Percentiles rank a stretch among this genome's conserved stretches.
Evolutionary conservation across 2,888 invertebrate species (phyloP).

Genomic region (Gymnocheta viridis): DNA sequence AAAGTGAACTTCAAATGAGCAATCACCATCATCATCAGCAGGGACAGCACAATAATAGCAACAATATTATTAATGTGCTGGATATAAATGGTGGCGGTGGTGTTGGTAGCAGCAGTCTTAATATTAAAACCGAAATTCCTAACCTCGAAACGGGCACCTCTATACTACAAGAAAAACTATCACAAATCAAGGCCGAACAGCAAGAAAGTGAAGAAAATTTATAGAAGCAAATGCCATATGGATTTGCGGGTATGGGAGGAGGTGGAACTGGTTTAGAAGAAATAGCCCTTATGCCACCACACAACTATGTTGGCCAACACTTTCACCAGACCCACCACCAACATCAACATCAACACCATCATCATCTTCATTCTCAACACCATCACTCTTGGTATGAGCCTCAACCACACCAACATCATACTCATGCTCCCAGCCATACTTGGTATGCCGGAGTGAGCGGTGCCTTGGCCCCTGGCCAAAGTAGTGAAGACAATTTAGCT

Average conservation of each 20-base stretch:
- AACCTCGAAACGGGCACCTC: constrained; percentile 72
- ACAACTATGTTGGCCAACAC: constrained; percentile 66
- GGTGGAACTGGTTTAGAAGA: constrained; percentile 47
- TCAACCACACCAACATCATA: constrained; percentile 41
- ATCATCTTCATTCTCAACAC: constrained; percentile 26
- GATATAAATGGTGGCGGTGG: constrained; percentile 77
- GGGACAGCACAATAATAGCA: constrained; percentile 71
- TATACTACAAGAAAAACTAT: constrained; percentile 80
- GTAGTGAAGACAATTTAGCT: constrained; percentile 58
- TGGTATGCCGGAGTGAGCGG: constrained; percentile 51
- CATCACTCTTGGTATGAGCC: constrained; percentile 51
- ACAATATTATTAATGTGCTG: constrained; percentile 72
- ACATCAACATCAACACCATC: constrained; percentile 23
- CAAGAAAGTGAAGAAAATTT: constrained; percentile 79
- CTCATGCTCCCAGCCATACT: constrained; percentile 21
- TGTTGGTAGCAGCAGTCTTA: constrained; percentile 49
- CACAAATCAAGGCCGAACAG: constrained; percentile 81
- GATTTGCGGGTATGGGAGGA: constrained; percentile 61
- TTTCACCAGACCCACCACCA: constrained; percentile 47
- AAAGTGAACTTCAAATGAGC: constrained; percentile 72
- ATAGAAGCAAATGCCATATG: constrained; percentile 79
- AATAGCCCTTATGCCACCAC: constrained; percentile 68
- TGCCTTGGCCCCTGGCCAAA: constrained; percentile 37
- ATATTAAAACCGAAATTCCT: constrained; percentile 67
- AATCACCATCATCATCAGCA: constrained; percentile 61